Base-by-base conservation (phyloP, 2,797 vertebrate genomes). In the Pogonophryne albipinna region DNA sequence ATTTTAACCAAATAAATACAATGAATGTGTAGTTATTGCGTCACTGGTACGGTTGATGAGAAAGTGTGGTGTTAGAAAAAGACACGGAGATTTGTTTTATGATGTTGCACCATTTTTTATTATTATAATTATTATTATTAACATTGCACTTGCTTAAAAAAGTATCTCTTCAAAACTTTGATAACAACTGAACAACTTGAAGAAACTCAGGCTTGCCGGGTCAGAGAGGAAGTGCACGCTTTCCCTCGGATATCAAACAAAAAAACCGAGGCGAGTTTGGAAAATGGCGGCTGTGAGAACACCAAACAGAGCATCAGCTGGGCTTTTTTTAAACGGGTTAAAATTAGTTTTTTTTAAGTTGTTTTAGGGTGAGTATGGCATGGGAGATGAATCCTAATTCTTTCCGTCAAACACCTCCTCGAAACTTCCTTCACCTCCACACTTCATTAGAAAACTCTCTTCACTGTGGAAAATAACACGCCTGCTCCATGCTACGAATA, bases 61-160 rank as follows among this genome's bases (percentile, higher is more conserved):
- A 50, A 66, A 55, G 10, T 27, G 56, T 78, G 38, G 46, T 27
- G 34, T 66, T 84, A 38, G 87, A 94, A 91, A 75, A 94, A 91
- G 78, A 94, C 87, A 94, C 85, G 85, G 11, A 80, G 20, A 84
- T 85, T 79, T 61, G 88, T 66, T 78, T 66, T 56, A 51, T 65
- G 55, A 73, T 64, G 81, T 87, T 91, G 69, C 58, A 80, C 84
- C 74, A 85, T 92, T 85, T 91, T 78, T n/a, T n/a, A n/a, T n/a
- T n/a, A n/a, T n/a, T n/a, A n/a, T 78, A 75, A 71, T 77, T 77
- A 71, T 85, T 62, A 80, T 63, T 60, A 87, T 76, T 91, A 77
- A 74, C 78, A 89, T 84, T 91, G n/a, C n/a, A n/a, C n/a, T 84
- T 91, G 86, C 88, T 93, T 92, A 95, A 91, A 93, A 96, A 96